These are phyloP conservation scores for Ammodytes dubius DNA, from an alignment of 2,113 vertebrate genomes.

Conservation along the genomic window DNA sequence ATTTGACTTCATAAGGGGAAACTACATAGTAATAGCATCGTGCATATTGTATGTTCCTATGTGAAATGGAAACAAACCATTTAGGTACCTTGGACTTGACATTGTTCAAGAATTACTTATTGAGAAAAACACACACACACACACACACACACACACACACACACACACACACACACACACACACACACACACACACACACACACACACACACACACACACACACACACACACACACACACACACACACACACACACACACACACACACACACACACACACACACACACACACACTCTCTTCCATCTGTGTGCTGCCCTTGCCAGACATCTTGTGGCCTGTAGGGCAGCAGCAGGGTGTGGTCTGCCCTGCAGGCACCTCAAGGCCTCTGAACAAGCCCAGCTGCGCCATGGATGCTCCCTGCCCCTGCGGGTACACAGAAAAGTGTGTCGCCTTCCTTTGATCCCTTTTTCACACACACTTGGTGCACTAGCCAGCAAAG, in stretches of 20 bases:
- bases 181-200: too few species aligned
- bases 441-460: slow-evolving; percentile 53
- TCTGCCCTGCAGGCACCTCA: slow-evolving; percentile 73
- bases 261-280: too few species aligned
- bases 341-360: slow-evolving; percentile 72
- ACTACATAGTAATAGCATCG: neutral
- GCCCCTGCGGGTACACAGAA: slow-evolving; percentile 41
- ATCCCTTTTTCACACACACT: slow-evolving; percentile 51
- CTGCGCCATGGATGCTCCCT: slow-evolving; percentile 66
- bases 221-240: too few species aligned
- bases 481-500: slow-evolving; percentile 31
- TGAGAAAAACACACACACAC: too few species aligned
- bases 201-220: too few species aligned
- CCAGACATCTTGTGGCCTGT: slow-evolving; percentile 70
- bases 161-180: too few species aligned
- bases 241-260: too few species aligned
- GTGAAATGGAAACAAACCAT: slow-evolving; percentile 7
- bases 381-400: slow-evolving; percentile 73
- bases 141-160: too few species aligned
- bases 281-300: slow-evolving; percentile 4
- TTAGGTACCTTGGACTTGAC: slow-evolving; percentile 30
- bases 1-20: neutral
- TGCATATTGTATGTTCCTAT: neutral
- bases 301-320: slow-evolving; percentile 72
- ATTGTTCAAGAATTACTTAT: slow-evolving; percentile 19